Evolutionary conservation across 2,888 invertebrate genomes (phyloP).

Genomic region (Willowsia nigromaculata): DNA sequence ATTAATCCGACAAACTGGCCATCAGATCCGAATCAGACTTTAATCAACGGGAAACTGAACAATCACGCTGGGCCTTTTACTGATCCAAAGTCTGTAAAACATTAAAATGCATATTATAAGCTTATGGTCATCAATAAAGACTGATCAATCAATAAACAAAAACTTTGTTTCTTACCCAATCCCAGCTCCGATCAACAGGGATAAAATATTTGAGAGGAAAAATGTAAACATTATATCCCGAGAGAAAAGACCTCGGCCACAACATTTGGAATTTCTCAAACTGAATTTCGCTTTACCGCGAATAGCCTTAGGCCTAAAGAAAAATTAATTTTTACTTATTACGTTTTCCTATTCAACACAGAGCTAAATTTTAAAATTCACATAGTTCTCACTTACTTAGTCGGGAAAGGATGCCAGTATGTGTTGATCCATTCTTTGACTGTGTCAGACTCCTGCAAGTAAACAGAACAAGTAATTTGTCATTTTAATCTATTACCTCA

Average conservation of each 20-base stretch:
- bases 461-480: background rate
- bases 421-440: constrained; percentile 77
- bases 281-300: constrained; percentile 83
- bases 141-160: too few species aligned
- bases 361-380: too few species aligned
- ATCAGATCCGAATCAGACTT: constrained; percentile 60
- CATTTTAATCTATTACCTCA: too few species aligned
- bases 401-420: constrained; percentile 73
- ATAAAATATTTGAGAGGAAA: constrained; percentile 93
- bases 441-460: constrained; percentile 70
- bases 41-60: constrained; percentile 74
- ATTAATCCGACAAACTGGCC: constrained; percentile 4
- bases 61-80: constrained; percentile 74
- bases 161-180: constrained; percentile 88
- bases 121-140: too few species aligned
- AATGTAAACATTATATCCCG: constrained; percentile 94
- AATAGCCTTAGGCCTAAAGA: constrained; percentile 48
- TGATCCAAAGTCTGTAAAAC: constrained; percentile 76
- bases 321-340: too few species aligned
- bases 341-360: too few species aligned
- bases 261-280: constrained; percentile 88
- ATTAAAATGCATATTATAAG: background rate
- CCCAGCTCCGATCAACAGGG: constrained; percentile 93
- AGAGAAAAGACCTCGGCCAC: constrained; percentile 90
- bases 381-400: constrained; percentile 59